Evolutionary conservation across 2,888 invertebrate species (phyloP).

Genomic region (Halictus quadricinctus): DNA sequence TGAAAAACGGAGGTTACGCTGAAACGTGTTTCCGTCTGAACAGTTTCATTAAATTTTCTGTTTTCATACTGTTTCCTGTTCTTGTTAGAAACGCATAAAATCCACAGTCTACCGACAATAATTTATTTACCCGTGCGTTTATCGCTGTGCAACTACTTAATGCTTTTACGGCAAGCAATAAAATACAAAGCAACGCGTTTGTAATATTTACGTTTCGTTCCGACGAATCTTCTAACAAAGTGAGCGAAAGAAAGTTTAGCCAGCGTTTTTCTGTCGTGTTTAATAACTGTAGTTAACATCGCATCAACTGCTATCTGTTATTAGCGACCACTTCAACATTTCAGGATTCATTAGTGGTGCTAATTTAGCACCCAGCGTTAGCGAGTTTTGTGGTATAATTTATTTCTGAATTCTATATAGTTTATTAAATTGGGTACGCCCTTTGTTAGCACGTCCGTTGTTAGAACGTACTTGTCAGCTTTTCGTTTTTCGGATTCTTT

Average conservation of each 20-base stretch:
- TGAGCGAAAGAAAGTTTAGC: background rate
- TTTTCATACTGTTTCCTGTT: background rate
- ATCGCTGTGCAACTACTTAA: background rate
- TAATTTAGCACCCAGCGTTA: background rate
- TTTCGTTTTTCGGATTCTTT: background rate
- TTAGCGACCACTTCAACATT: background rate
- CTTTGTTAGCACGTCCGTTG: no score
- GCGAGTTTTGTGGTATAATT: background rate
- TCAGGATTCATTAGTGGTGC: background rate
- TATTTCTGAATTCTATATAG: background rate
- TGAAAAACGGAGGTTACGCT: no score
- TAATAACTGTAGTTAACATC: background rate
- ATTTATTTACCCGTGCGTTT: background rate
- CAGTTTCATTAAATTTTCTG: background rate
- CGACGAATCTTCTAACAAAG: background rate
- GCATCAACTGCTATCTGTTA: background rate
- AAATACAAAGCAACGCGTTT: background rate
- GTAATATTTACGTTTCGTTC: background rate
- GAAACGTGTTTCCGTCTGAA: no score
- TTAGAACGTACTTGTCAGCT: background rate
- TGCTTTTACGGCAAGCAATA: background rate
- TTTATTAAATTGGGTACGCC: no score
- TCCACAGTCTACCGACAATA: background rate
- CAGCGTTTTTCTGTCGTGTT: background rate
- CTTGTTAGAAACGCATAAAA: background rate